phyloP scores from a whole-genome alignment of 2,113 vertebrate species.

The Barnardius zonarius region DNA sequence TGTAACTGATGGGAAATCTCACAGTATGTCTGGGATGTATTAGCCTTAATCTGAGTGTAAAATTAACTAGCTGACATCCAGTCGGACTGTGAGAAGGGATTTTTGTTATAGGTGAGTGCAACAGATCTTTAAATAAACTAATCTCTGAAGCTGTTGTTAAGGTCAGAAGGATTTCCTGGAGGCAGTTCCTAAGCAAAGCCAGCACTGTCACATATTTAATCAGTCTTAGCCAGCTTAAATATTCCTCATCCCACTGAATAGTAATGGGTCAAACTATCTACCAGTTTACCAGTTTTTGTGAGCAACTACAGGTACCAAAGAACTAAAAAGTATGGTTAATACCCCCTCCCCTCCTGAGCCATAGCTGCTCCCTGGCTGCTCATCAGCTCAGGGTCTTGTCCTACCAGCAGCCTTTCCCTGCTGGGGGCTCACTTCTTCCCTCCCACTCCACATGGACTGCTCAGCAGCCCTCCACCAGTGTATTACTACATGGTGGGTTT shows the following conservation, averaged over 20 bases:
- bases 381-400: accelerated
- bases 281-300: background rate
- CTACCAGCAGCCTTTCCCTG: background rate
- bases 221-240: background rate
- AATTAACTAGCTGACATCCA: background rate
- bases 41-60: background rate
- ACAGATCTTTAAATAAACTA: background rate
- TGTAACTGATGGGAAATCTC: background rate
- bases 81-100: background rate
- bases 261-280: background rate
- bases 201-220: accelerated
- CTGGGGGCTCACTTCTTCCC: background rate
- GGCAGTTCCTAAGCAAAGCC: background rate
- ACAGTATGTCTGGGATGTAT: background rate
- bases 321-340: background rate
- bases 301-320: background rate
- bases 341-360: background rate
- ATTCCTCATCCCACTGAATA: background rate
- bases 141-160: background rate
- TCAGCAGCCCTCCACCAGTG: background rate
- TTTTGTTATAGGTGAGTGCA: background rate
- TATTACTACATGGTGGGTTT: accelerated
- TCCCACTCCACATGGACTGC: background rate
- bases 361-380: accelerated
- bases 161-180: background rate